phyloP scores from a whole-genome alignment of 2,888 invertebrate genomes.

The Scotopteryx bipunctaria region DNA sequence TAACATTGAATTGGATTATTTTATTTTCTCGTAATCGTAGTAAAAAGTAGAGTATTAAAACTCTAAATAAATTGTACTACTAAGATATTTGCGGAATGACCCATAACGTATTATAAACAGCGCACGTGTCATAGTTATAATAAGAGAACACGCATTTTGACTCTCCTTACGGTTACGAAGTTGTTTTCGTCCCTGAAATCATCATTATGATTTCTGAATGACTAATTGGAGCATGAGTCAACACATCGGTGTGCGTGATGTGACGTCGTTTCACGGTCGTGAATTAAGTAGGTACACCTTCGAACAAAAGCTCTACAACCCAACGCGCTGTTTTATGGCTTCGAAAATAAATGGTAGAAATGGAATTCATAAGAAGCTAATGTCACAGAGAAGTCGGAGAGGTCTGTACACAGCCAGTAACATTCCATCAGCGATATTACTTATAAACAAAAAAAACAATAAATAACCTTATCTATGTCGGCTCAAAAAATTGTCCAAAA shows the following conservation, averaged over 20 bases:
- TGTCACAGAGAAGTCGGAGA: too few relatives aligned
- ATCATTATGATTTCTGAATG: conserved; percentile 65
- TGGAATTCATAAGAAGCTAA: too few relatives aligned
- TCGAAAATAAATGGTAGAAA: neutral
- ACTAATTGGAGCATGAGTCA: conserved; percentile 70
- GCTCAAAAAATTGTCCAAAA: too few relatives aligned
- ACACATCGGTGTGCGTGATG: conserved; percentile 50
- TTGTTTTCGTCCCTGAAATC: conserved; percentile 45
- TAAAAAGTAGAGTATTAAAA: too few relatives aligned
- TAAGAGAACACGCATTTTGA: conserved; percentile 21
- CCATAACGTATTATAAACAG: conserved; percentile 33
- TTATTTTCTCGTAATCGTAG: too few relatives aligned
- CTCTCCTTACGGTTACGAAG: conserved; percentile 26
- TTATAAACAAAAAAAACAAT: too few relatives aligned
- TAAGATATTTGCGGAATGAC: conserved; percentile 34
- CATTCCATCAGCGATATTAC: too few relatives aligned
- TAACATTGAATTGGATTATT: too few relatives aligned
- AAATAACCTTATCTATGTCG: too few relatives aligned
- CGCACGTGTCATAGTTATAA: conserved; percentile 31
- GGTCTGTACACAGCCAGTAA: too few relatives aligned
- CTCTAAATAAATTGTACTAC: conserved; percentile 7
- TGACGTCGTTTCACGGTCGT: conserved; percentile 51
- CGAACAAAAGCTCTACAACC: neutral
- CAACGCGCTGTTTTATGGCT: neutral
- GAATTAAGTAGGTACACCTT: neutral